Percentiles rank a stretch among this genome's conserved stretches.
Evolutionary conservation across 2,113 vertebrate species (phyloP).

Genomic region (Hymenochirus boettgeri): DNA sequence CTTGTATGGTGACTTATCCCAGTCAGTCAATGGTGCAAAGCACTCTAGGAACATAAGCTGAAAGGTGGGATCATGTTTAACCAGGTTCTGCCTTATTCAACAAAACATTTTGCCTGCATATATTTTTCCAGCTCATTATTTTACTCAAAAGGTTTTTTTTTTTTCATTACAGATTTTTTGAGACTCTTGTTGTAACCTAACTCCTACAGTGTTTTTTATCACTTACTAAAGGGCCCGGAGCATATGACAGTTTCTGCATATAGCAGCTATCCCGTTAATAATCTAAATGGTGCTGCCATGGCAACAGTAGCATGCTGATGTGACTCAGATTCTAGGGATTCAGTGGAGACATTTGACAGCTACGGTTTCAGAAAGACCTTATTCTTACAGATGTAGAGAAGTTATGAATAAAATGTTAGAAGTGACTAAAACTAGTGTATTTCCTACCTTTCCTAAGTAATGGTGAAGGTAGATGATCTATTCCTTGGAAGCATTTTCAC

Average conservation of each 20-base stretch:
- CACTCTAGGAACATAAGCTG: too few relatives aligned
- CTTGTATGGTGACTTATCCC: too few relatives aligned
- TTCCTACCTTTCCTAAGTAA: too few relatives aligned
- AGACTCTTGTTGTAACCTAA: slow-evolving; percentile 18
- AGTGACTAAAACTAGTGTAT: slow-evolving; percentile 25
- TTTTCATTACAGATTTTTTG: background rate
- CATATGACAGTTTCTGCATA: slow-evolving; percentile 30
- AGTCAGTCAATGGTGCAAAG: too few relatives aligned
- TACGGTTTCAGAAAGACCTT: slow-evolving; percentile 8
- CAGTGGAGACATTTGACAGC: slow-evolving; percentile 23
- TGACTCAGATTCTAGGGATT: slow-evolving; percentile 28
- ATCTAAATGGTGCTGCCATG: slow-evolving; percentile 25
- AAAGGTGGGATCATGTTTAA: too few relatives aligned
- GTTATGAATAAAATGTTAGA: slow-evolving; percentile 15
- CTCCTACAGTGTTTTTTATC: slow-evolving; percentile 17
- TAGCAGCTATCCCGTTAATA: slow-evolving; percentile 37
- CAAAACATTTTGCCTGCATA: background rate
- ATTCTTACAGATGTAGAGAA: slow-evolving; percentile 21
- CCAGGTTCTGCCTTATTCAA: background rate
- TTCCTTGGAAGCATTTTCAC: too few relatives aligned
- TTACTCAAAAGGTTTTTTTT: background rate
- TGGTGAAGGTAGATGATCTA: too few relatives aligned
- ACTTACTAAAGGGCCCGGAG: slow-evolving; percentile 12
- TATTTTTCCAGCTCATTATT: background rate
- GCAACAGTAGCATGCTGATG: slow-evolving; percentile 34